phyloP scores from a whole-genome alignment of 2,113 vertebrate genomes.

The Aptenodytes patagonicus region DNA sequence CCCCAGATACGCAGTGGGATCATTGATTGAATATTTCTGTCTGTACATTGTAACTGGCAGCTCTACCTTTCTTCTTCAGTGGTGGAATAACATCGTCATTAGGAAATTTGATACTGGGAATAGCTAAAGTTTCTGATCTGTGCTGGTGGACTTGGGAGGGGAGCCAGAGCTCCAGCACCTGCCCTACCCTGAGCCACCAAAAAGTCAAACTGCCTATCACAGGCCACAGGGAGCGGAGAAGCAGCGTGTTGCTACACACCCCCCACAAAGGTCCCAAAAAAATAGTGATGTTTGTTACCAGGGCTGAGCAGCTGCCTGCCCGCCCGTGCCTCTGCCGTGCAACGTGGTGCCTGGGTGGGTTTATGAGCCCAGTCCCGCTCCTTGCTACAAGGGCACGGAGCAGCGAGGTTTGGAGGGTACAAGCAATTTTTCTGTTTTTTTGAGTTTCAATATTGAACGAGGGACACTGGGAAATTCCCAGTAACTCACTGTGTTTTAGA shows the following conservation, averaged over 20 bases:
- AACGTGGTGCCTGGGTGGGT: neutral
- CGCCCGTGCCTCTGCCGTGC: neutral
- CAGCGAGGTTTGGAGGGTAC: neutral
- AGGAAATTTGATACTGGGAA: neutral
- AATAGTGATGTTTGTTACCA: neutral
- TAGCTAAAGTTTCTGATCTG: neutral
- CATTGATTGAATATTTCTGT: neutral
- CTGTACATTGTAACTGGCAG: neutral
- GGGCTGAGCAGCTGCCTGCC: neutral
- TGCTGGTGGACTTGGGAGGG: accelerated
- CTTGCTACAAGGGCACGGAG: accelerated
- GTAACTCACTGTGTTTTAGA: neutral
- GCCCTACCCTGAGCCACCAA: neutral
- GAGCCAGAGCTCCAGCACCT: neutral
- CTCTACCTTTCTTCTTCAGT: neutral
- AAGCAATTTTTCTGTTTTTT: neutral
- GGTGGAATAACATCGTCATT: neutral
- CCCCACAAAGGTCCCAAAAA: accelerated
- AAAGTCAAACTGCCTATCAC: neutral
- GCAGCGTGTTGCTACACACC: accelerated
- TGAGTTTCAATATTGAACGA: neutral
- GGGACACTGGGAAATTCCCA: neutral
- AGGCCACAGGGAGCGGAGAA: accelerated
- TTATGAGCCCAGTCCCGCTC: accelerated
- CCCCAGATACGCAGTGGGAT: neutral